Evolutionary conservation across 92 coral and sea anemone genomes (phyloP), one percentile per base, ranked within the genome.

Genomic region (Porites divaricata): DNA sequence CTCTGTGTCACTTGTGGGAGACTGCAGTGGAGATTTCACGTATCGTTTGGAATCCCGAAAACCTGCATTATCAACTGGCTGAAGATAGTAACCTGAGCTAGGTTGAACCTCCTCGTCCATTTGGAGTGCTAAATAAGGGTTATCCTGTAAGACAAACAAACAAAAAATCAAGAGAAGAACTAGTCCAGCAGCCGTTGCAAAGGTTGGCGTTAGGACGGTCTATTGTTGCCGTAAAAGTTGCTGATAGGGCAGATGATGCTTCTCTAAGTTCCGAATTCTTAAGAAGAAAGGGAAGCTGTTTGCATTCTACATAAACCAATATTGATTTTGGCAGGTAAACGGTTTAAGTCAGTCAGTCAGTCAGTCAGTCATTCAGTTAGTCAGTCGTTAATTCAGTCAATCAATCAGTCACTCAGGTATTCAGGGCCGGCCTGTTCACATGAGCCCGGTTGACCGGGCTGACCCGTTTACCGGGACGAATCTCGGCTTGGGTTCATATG

Each of bases 31-130:
- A 1, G 86, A 82, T 57, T 48, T 0, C 17, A 82, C 86, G 28
- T 82, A 82, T 12, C 86, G 22, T 79, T 82, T 82, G 72, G 86
- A 82, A 2, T 82, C 58, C 9, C 86, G 70, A n/a, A 81, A 10
- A 12, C 63, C 79, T 8, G 62, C 41, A 21, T 79, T 50, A 59
- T 83, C 95, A 50, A 89, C 77, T 4, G 98, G 98, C 81, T 90
- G 86, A 45, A 94, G 86, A 81, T 94, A 94, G 88, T 94, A 94
- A 9, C 93, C 89, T 76, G 87, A 84, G 14, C 90, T 76, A 41
- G 86, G 79, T 19, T 81, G 83, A 8, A 84, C 65, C 6, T 80
- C 89, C 15, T 94, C 98, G 53, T 92, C 98, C 64, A 92, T 85
- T 72, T 84, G 81, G 64, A 94, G 78, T 35, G 79, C 81, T 62